A percentile compares a stretch with the other conserved stretches of the same genome.
These are phyloP conservation scores for Cherax quadricarinatus DNA, from an alignment of 1,140 invertebrate species.

Conservation along the genomic window DNA sequence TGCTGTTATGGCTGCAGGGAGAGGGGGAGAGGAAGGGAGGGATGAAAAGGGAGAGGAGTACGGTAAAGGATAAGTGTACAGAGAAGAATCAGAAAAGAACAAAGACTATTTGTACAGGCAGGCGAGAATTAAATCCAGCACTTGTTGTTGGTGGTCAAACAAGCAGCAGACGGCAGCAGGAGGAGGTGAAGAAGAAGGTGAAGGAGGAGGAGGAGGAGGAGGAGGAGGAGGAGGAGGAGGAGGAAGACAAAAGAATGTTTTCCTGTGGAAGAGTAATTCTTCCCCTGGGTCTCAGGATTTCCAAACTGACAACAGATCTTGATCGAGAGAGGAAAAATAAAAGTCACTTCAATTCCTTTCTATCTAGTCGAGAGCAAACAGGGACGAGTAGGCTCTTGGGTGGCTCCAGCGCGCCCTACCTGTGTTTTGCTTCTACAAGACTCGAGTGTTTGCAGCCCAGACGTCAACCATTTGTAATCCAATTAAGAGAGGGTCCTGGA, in stretches of 20 bases:
- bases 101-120: constrained; percentile 51
- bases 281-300: constrained; percentile 50
- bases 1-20: not conserved
- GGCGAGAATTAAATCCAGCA: constrained; percentile 38
- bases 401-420: constrained; percentile 21
- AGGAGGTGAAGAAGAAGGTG: not conserved
- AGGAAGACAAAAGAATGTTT: constrained; percentile 45
- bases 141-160: constrained; percentile 40
- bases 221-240: not conserved
- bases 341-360: constrained; percentile 49
- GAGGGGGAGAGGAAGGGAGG: not conserved
- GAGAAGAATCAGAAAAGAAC: constrained; percentile 22
- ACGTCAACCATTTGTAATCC: constrained; percentile 61
- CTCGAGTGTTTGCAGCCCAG: constrained; percentile 63
- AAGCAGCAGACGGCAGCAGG: constrained; percentile 4
- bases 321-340: constrained; percentile 60
- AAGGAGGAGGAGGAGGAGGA: not conserved
- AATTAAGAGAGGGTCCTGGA: constrained; percentile 48
- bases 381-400: constrained; percentile 13
- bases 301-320: constrained; percentile 53
- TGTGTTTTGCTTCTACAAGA: constrained; percentile 61
- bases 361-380: constrained; percentile 60
- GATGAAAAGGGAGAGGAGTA: not conserved
- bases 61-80: constrained; percentile 1
- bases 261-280: constrained; percentile 28